phyloP scores from a whole-genome alignment of 2,888 invertebrate genomes.

The Rhorus exstirpatorius region DNA sequence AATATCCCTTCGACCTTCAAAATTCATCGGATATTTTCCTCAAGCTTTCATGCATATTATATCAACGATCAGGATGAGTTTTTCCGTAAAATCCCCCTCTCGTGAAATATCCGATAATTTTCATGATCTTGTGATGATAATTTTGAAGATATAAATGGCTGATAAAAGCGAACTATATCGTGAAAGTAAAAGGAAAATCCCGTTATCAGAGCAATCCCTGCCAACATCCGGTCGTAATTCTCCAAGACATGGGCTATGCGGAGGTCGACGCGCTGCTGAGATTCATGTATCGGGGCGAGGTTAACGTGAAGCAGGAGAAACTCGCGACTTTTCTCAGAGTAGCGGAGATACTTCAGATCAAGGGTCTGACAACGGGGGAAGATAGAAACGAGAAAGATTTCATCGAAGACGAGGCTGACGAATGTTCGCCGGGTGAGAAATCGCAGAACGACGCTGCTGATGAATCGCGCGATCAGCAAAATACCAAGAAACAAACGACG shows the following conservation, averaged over 20 bases:
- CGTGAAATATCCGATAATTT: too few relatives aligned
- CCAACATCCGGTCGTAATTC: slow-evolving; percentile 79
- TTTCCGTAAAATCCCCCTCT: too few relatives aligned
- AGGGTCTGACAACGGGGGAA: slow-evolving; percentile 74
- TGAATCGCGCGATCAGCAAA: slow-evolving; percentile 35
- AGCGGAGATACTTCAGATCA: slow-evolving; percentile 79
- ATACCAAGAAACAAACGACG: slow-evolving; percentile 8
- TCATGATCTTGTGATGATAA: too few relatives aligned
- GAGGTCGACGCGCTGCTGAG: slow-evolving; percentile 76
- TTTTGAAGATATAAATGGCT: too few relatives aligned
- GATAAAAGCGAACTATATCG: too few relatives aligned
- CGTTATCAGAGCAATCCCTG: slow-evolving; percentile 74
- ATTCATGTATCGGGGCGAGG: slow-evolving; percentile 81
- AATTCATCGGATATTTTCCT: too few relatives aligned
- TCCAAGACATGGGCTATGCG: slow-evolving; percentile 78
- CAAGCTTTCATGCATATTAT: too few relatives aligned
- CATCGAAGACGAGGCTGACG: slow-evolving; percentile 41
- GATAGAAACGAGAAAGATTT: slow-evolving; percentile 31
- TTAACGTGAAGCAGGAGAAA: slow-evolving; percentile 79
- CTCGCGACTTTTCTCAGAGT: slow-evolving; percentile 77
- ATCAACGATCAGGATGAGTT: too few relatives aligned
- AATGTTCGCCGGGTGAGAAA: slow-evolving; percentile 31
- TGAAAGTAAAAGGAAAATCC: too few relatives aligned
- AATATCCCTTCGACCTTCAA: too few relatives aligned
- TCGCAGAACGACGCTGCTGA: slow-evolving; percentile 32